Evolutionary conservation across 2,888 invertebrate species (phyloP).

Genomic region (Panorpa germanica): DNA sequence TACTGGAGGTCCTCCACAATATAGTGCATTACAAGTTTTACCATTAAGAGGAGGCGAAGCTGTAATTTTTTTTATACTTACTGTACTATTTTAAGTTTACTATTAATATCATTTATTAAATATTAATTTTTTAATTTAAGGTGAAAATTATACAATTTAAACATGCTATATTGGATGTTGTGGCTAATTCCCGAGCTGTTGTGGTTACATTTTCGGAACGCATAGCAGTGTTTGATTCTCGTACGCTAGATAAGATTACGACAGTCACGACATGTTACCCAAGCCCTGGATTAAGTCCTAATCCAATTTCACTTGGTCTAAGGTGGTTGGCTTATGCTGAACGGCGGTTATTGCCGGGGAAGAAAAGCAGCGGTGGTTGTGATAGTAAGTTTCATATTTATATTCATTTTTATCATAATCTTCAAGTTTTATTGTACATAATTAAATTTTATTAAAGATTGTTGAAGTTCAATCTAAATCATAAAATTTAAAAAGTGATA

Average conservation of each 20-base stretch:
- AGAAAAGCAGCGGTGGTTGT: conserved; percentile 67
- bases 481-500: background rate
- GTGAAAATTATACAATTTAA: conserved; percentile 86
- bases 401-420: background rate
- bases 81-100: conserved; percentile 5
- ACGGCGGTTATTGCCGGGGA: conserved; percentile 57
- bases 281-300: conserved; percentile 55
- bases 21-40: conserved; percentile 65
- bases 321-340: conserved; percentile 78
- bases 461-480: background rate
- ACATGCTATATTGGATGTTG: conserved; percentile 69
- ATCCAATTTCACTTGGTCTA: conserved; percentile 75
- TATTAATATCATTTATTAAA: conserved; percentile 12
- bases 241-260: conserved; percentile 68
- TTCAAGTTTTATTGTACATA: background rate
- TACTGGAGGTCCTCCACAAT: conserved; percentile 41
- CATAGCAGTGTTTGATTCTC: conserved; percentile 80
- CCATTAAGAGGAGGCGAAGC: conserved; percentile 69
- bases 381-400: conserved; percentile 31
- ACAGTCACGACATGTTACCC: conserved; percentile 81
- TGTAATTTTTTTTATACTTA: conserved; percentile 21
- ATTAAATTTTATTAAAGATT: background rate
- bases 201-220: conserved; percentile 78
- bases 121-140: conserved; percentile 20
- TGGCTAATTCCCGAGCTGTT: conserved; percentile 76